Evolutionary conservation across 2,888 invertebrate species (phyloP).

Genomic region (Drosophila formosana): DNA sequence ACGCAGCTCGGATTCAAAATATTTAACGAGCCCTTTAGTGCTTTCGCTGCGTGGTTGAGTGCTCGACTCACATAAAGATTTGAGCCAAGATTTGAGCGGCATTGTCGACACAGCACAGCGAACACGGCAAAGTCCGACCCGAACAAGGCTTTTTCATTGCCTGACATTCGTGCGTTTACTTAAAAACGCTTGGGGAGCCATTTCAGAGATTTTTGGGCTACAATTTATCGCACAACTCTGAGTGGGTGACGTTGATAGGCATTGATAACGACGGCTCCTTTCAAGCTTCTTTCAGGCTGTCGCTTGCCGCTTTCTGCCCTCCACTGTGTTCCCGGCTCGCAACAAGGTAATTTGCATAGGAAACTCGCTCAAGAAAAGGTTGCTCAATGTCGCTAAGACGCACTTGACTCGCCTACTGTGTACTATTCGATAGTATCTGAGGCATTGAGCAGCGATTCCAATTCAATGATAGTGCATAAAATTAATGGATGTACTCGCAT

Average conservation of each 20-base stretch:
- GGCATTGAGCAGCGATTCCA: conserved; percentile 50
- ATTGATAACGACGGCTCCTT: conserved; percentile 43
- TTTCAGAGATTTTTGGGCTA: conserved; percentile 68
- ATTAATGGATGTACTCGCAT: conserved; percentile 60
- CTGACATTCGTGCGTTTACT: conserved; percentile 65
- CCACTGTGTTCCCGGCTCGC: conserved; percentile 9
- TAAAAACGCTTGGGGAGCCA: conserved; percentile 73
- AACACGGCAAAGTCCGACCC: neutral
- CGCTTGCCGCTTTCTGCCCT: neutral
- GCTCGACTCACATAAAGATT: conserved; percentile 74
- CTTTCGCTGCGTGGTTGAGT: conserved; percentile 58
- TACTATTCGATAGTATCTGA: conserved; percentile 16
- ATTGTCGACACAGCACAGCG: conserved; percentile 18
- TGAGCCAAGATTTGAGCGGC: conserved; percentile 63
- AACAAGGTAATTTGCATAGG: conserved; percentile 68
- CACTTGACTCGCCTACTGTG: conserved; percentile 2
- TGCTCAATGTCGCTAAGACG: conserved; percentile 41
- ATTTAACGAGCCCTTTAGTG: conserved; percentile 69
- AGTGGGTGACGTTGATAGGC: conserved; percentile 66
- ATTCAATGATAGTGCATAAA: conserved; percentile 71
- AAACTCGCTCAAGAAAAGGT: conserved; percentile 57
- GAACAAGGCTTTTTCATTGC: conserved; percentile 25
- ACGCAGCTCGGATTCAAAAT: conserved; percentile 50
- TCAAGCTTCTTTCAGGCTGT: neutral
- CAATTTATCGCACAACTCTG: conserved; percentile 68